Evolutionary conservation across 30 jellyfish, hydroid and myxozoan genomes (phyloP), one percentile per base, ranked within the genome.

Genomic region (Mastigias papua): DNA sequence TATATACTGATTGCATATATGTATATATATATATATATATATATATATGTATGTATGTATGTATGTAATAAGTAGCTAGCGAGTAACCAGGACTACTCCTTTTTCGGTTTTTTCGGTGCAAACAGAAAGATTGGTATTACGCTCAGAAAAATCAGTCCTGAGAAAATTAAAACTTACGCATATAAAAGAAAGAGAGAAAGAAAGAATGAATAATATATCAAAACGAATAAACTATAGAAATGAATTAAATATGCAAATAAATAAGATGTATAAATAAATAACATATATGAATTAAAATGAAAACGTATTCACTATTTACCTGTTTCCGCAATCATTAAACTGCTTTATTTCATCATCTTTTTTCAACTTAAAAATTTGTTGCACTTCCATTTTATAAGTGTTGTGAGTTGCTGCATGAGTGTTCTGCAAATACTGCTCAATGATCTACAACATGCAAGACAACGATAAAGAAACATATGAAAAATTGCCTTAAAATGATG

Each of bases 381-480:
- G 87, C 34, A 94, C 94, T 78, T 89, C 93, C 98, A 94, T 94
- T 62, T 84, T 94, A 62, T 94, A 94, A 11, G 94, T 93, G 73
- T 85, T 94, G 69, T 94, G 98, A 0, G 98, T 94, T 46, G 71
- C 80, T 0, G 98, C 98, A 54, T 94, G 98, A 16, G 98, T 94
- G 54, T 94, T 94, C 78, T 94, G 98, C 42, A 94, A 34, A 62
- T 94, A 94, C 29, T 83, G 89, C 27, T 84, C 89, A 48, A 94
- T 63, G 26, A 94, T 75, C 97, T 89, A 73, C 0, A 54, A 48
- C 26, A 76, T 0, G 13, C 8, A 46, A 16, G 60, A 46, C 8
- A 6, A 16, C 8, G 48, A 35, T n/a, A 2, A 42, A 30, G 1
- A 65, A 46, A 46, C 16, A 46, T 46, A 46, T 8, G 60, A 6